phyloP scores from a whole-genome alignment of 2,888 invertebrate species.

The Sesia bembeciformis region DNA sequence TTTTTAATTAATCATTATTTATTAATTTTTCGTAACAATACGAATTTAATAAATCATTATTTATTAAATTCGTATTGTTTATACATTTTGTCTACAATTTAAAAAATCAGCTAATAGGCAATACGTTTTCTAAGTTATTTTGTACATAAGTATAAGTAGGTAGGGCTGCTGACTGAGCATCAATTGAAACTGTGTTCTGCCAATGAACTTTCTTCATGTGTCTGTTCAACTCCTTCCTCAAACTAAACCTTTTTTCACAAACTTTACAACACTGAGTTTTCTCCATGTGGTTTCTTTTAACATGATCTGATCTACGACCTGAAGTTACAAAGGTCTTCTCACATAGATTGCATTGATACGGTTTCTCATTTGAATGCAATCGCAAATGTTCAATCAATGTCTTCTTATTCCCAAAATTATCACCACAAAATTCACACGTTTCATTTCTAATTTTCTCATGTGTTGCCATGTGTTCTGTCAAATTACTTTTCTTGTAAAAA shows the following conservation, averaged over 20 bases:
- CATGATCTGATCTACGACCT: slow-evolving; percentile 38
- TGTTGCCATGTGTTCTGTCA: slow-evolving; percentile 29
- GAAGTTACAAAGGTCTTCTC: slow-evolving; percentile 34
- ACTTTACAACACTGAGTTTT: slow-evolving; percentile 30
- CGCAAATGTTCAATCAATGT: slow-evolving; percentile 37
- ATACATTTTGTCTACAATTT: too few species aligned
- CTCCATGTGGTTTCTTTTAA: slow-evolving; percentile 37
- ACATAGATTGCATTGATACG: slow-evolving; percentile 37
- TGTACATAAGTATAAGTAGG: background rate
- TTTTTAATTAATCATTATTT: too few species aligned
- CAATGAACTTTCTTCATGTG: slow-evolving; percentile 36
- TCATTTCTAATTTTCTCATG: slow-evolving; percentile 28
- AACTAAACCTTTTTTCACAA: slow-evolving; percentile 41
- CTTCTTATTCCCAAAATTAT: slow-evolving; percentile 32
- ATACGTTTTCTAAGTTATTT: background rate
- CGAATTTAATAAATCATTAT: too few species aligned
- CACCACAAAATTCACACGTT: slow-evolving; percentile 42
- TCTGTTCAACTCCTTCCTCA: slow-evolving; percentile 39
- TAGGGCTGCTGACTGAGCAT: background rate
- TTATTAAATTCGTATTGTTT: too few species aligned
- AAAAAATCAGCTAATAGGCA: background rate
- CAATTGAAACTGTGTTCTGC: background rate
- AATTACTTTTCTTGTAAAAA: slow-evolving; percentile 40
- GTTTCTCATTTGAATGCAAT: slow-evolving; percentile 34
- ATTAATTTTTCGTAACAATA: too few species aligned